These are phyloP conservation scores for Selene dorsalis DNA, from an alignment of 2,797 vertebrate genomes.

Conservation along the genomic window DNA sequence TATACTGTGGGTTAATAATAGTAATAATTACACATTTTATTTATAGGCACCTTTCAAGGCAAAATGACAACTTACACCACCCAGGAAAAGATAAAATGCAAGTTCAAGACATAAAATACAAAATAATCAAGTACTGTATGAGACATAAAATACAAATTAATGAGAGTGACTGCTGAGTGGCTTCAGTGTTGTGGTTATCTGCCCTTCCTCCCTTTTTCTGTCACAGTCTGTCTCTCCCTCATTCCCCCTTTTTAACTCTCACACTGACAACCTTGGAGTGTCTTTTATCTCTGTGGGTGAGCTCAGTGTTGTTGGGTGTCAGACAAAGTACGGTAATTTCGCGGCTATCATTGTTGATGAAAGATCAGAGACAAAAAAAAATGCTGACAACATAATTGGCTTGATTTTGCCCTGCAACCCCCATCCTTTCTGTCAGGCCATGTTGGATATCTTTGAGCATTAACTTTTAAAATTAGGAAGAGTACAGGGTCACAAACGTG, in stretches of 20 bases:
- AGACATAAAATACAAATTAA: neutral
- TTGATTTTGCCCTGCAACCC: slow-evolving; percentile 13
- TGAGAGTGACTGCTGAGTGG: slow-evolving; percentile 46
- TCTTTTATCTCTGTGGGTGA: slow-evolving; percentile 24
- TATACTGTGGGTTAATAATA: slow-evolving; percentile 22
- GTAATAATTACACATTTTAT: no score
- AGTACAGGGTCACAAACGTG: neutral
- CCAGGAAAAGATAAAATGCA: no score
- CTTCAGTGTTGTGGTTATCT: slow-evolving; percentile 52
- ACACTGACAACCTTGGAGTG: slow-evolving; percentile 28
- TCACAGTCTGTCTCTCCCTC: slow-evolving; percentile 1
- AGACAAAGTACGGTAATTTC: slow-evolving; percentile 26
- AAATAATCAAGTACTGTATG: no score
- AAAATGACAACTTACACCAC: no score
- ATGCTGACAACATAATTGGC: slow-evolving; percentile 15
- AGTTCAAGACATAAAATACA: no score
- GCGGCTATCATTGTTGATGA: neutral
- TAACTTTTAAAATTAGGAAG: slow-evolving; percentile 8
- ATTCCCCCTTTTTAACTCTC: slow-evolving; percentile 7
- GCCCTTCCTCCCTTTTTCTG: slow-evolving; percentile 25
- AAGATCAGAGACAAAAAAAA: neutral
- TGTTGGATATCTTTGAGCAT: slow-evolving; percentile 7
- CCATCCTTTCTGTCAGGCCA: neutral
- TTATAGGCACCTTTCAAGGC: no score
- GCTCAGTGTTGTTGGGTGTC: neutral